phyloP scores from a whole-genome alignment of 2,888 invertebrate species.

The Bugula neritina region DNA sequence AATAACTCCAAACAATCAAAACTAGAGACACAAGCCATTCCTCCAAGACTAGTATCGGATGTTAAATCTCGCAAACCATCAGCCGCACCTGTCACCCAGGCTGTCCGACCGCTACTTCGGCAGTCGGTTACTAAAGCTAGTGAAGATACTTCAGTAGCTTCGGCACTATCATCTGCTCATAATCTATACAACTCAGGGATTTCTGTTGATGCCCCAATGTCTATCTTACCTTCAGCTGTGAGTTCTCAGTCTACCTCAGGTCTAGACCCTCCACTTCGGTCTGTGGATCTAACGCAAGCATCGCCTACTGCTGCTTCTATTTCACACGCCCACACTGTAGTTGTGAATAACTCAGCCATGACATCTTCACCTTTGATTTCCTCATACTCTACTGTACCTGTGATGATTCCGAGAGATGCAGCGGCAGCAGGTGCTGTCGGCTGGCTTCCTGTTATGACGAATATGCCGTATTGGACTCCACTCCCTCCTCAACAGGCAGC shows the following conservation, averaged over 20 bases:
- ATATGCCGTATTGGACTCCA: conserved; percentile 5
- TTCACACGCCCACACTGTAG: not conserved
- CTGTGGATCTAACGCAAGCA: not conserved
- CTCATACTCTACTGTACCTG: conserved; percentile 5
- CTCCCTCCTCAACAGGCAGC: conserved; percentile 9
- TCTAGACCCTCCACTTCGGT: not conserved
- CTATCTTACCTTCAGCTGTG: not conserved
- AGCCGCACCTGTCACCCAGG: not conserved
- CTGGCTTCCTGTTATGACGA: conserved; percentile 8
- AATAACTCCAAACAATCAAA: not conserved
- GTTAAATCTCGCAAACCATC: not conserved
- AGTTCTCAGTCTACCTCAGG: not conserved
- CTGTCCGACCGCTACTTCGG: conserved; percentile 9
- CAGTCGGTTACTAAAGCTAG: not conserved
- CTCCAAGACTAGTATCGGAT: not conserved
- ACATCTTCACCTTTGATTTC: not conserved
- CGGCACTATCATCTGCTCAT: not conserved
- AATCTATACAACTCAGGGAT: not conserved
- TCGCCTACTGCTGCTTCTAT: not conserved
- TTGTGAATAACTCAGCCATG: not conserved
- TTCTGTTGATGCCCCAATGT: not conserved
- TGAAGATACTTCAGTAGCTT: not conserved
- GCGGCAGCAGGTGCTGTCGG: not conserved
- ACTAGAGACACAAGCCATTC: not conserved
- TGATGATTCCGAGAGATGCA: not conserved